Evolutionary conservation across 2,113 vertebrate genomes (phyloP).

Genomic region (Procavia capensis): DNA sequence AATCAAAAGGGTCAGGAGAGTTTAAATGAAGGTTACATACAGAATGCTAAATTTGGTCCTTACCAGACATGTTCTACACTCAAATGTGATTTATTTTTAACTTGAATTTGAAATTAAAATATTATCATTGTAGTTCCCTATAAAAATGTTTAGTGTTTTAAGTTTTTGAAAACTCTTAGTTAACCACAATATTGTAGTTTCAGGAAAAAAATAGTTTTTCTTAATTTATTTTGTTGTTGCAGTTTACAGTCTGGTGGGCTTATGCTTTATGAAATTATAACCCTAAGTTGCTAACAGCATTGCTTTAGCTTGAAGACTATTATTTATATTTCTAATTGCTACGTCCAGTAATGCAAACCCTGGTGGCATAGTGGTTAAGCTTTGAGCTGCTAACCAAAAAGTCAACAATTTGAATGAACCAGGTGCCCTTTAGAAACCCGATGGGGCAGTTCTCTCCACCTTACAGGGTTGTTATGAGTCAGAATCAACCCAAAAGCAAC

Average conservation of each 20-base stretch:
- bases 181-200: conserved; percentile 45
- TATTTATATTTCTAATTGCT: conserved; percentile 42
- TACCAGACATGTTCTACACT: conserved; percentile 30
- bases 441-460: too few species aligned
- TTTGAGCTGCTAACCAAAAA: too few species aligned
- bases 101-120: conserved; percentile 56
- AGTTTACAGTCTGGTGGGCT: background rate
- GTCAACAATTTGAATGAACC: too few species aligned
- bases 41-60: conserved; percentile 55
- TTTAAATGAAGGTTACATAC: conserved; percentile 58
- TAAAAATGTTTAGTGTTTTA: background rate
- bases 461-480: too few species aligned
- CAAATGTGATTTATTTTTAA: conserved; percentile 37
- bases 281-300: background rate
- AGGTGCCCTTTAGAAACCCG: too few species aligned
- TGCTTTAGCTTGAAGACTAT: conserved; percentile 11
- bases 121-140: background rate
- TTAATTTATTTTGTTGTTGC: background rate
- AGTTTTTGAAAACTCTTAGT: conserved; percentile 45
- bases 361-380: too few species aligned
- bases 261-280: conserved; percentile 25
- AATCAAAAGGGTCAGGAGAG: conserved; percentile 71
- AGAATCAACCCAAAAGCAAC: too few species aligned
- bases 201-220: background rate
- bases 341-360: too few species aligned